These are phyloP conservation scores for Lytechinus pictus DNA, from an alignment of 35 echinoderm and acorn worm species.

Conservation along the genomic window DNA sequence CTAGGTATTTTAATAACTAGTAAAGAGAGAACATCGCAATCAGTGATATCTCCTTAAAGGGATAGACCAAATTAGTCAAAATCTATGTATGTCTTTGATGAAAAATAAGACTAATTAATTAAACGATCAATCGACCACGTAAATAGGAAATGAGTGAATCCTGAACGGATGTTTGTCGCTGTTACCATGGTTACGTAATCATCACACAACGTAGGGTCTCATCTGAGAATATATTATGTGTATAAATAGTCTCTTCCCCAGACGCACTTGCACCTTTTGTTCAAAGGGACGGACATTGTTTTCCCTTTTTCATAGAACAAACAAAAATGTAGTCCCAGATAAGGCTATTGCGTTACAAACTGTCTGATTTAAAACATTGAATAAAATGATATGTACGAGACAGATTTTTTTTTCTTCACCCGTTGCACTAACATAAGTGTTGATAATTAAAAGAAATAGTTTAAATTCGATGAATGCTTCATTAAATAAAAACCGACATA, in stretches of 20 bases:
- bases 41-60: background rate
- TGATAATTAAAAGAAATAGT: background rate
- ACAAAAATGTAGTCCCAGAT: background rate
- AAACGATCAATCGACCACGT: background rate
- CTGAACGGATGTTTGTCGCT: background rate
- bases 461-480: background rate
- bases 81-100: background rate
- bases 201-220: too few relatives aligned
- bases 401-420: background rate
- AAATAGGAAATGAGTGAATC: background rate
- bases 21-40: background rate
- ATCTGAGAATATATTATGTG: too few relatives aligned
- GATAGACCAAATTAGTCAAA: constrained; percentile 5
- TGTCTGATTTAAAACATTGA: background rate
- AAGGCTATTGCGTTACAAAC: background rate
- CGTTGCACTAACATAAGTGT: background rate
- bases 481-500: background rate
- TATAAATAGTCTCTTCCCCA: background rate
- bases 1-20: constrained; percentile 38
- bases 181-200: background rate
- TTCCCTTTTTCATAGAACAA: background rate
- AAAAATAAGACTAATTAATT: constrained; percentile 26
- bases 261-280: background rate
- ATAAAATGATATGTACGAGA: background rate
- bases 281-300: background rate